Evolutionary conservation across 2,888 invertebrate species (phyloP), one percentile per base, ranked within the genome.

Genomic region (Ichneumoninae sp.): DNA sequence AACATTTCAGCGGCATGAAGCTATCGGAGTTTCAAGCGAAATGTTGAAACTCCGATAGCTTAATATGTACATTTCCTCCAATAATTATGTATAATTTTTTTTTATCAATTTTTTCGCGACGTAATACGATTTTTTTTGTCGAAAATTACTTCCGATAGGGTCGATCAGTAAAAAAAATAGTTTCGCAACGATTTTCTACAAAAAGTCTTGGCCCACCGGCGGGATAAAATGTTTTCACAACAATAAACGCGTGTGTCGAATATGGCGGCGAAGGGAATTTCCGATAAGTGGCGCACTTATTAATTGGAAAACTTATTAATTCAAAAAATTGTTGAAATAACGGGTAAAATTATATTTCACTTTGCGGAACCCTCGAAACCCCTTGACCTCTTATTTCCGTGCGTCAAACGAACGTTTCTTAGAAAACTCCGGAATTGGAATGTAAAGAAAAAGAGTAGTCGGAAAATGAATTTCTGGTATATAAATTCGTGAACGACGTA

Each of bases 231-330:
- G 62, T 62, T 62, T 33, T 33, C 16, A 16, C 13, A 16, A 62
- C 16, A 33, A 5, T 30, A 62, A 62, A 62, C 16, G 33, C 50
- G 16, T 47, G 33, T 33, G 19, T 33, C 47, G 62, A 19, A 33
- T 1, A 30, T 8, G 33, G 19, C 16, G 1, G n/a, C 60, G 16
- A 33, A 30, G 33, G 5, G 22, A 47, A 72, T 22, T 60, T 72
- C 60, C 57, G 60, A 72, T 30, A 60, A 72, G 47, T 44, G 60
- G 57, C 60, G 72, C 50, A 74, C 74, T 74, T 74, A 50, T 62
- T 74, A 62, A 50, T 74, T 26, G 26, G 30, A 47, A 22, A 54
- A 22, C 7, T 40, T 60, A 44, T 60, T 60, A 60, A 72, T 60
- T 60, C 10, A 19, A n/a, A 10, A 26, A 74, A 50, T n/a, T 22